Evolutionary conservation across 2,888 invertebrate genomes (phyloP).

Genomic region (Selenia dentaria): DNA sequence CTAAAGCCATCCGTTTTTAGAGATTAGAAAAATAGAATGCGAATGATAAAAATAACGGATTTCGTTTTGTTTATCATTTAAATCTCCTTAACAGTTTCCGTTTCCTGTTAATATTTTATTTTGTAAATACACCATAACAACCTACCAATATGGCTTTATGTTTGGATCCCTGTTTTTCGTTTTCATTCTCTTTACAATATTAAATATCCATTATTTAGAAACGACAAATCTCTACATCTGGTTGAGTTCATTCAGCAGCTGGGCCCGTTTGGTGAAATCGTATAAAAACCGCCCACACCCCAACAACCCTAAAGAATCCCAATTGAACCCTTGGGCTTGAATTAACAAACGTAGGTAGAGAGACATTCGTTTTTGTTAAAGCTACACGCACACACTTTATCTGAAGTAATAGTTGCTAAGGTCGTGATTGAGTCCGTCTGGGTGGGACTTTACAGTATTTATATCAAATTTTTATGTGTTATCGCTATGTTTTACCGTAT

Average conservation of each 20-base stretch:
- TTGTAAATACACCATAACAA: no score
- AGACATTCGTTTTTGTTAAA: slow-evolving; percentile 34
- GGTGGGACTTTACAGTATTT: no score
- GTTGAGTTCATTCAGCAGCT: slow-evolving; percentile 55
- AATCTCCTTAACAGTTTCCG: not conserved
- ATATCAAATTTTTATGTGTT: no score
- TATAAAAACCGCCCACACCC: slow-evolving; percentile 43
- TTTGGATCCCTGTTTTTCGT: no score
- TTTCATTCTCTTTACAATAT: slow-evolving; percentile 2
- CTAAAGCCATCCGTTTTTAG: slow-evolving; percentile 18
- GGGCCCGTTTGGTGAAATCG: slow-evolving; percentile 40
- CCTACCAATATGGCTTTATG: no score
- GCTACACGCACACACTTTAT: not conserved
- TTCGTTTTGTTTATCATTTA: slow-evolving; percentile 3
- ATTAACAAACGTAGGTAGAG: slow-evolving; percentile 45
- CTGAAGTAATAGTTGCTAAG: not conserved
- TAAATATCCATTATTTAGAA: slow-evolving; percentile 20
- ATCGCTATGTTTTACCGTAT: no score
- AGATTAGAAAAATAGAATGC: slow-evolving; percentile 22
- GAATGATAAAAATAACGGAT: slow-evolving; percentile 12
- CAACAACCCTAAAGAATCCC: slow-evolving; percentile 44
- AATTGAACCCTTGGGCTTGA: slow-evolving; percentile 55
- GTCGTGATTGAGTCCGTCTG: not conserved
- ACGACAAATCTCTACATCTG: slow-evolving; percentile 50
- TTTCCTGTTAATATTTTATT: no score